These are phyloP conservation scores for Drosophila navojoa DNA, from an alignment of 1,140 invertebrate genomes.

Conservation along the genomic window DNA sequence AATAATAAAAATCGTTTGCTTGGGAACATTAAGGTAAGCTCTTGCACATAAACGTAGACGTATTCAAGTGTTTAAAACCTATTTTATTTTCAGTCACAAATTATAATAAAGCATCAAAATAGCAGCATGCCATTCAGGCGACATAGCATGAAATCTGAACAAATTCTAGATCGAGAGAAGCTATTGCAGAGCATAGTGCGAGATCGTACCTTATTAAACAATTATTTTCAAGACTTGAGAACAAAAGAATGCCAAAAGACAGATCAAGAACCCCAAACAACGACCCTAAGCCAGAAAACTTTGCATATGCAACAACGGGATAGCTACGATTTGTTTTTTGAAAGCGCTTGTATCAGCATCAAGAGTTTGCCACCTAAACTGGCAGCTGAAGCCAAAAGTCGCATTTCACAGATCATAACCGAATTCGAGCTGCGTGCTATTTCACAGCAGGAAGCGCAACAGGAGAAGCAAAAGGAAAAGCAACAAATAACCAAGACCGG, in stretches of 20 bases:
- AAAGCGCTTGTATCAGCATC: conserved; percentile 70
- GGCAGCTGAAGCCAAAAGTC: conserved; percentile 68
- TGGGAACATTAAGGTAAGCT: background rate
- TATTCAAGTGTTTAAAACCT: too few species aligned
- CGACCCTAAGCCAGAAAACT: background rate
- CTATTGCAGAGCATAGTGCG: conserved; percentile 43
- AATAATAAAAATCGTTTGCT: background rate
- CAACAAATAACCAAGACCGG: background rate
- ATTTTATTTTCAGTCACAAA: background rate
- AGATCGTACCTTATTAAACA: conserved; percentile 34
- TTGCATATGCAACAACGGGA: conserved; percentile 31
- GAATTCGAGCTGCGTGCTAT: conserved; percentile 78
- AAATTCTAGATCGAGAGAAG: conserved; percentile 30
- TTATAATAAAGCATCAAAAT: background rate
- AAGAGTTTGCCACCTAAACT: conserved; percentile 70
- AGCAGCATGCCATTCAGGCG: conserved; percentile 15
- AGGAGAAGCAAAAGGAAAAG: conserved; percentile 6
- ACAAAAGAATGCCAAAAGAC: background rate
- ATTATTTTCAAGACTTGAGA: conserved; percentile 34
- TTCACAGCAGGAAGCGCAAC: conserved; percentile 52
- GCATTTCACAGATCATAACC: conserved; percentile 69
- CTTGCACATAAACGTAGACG: background rate
- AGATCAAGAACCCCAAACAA: background rate
- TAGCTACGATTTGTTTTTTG: conserved; percentile 75
- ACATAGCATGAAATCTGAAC: conserved; percentile 3